These are phyloP conservation scores for Aleiodes alternator DNA, from an alignment of 2,888 invertebrate genomes.

Conservation along the genomic window DNA sequence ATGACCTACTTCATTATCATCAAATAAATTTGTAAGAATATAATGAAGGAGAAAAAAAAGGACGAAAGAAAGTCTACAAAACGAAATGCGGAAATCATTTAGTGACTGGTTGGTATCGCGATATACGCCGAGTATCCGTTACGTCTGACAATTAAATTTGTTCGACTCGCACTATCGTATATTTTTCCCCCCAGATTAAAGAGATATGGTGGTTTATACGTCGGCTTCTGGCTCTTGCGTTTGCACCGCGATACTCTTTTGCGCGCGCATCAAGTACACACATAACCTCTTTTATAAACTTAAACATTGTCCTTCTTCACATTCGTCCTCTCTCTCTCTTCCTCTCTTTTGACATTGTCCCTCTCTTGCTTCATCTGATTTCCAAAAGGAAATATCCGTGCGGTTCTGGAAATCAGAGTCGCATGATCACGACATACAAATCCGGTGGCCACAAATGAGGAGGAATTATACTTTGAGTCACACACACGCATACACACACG, in stretches of 20 bases:
- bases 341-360: neutral
- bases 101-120: conserved; percentile 25
- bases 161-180: conserved; percentile 50
- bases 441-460: conserved; percentile 42
- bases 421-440: conserved; percentile 44
- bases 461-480: conserved; percentile 20
- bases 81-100: conserved; percentile 29
- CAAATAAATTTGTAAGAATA: conserved; percentile 2
- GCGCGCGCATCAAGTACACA: conserved; percentile 22
- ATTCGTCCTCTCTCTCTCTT: neutral
- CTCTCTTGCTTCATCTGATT: conserved; percentile 8
- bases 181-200: conserved; percentile 41
- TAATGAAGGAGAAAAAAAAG: conserved; percentile 4
- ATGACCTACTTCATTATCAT: conserved; percentile 7
- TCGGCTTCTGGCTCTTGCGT: conserved; percentile 27
- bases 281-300: conserved; percentile 11
- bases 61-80: conserved; percentile 2
- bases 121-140: conserved; percentile 39
- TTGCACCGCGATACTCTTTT: conserved; percentile 23
- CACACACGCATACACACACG: conserved; percentile 2
- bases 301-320: neutral
- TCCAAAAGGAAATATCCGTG: conserved; percentile 16
- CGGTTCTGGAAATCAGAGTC: conserved; percentile 44
- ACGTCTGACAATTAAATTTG: conserved; percentile 52
- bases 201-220: conserved; percentile 30